Conservation (phyloP, 2,888 invertebrate genomes). For the Tyria jacobaeae region DNA sequence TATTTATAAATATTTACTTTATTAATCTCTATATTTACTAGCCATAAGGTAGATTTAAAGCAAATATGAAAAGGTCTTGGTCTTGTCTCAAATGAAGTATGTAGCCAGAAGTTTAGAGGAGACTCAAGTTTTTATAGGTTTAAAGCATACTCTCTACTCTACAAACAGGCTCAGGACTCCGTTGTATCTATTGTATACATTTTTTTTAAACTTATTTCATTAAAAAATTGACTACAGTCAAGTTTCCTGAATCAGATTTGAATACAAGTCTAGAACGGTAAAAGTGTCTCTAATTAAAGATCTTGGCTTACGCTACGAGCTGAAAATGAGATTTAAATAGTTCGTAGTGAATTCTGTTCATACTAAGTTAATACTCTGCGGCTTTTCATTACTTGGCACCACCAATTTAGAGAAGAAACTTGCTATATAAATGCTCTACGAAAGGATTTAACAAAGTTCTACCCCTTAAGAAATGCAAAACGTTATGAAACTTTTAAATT, state of each 20-base stretch:
- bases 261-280: conserved; percentile 21
- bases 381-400: conserved; percentile 8
- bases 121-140: no score
- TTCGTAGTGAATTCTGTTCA: neutral
- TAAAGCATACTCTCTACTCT: no score
- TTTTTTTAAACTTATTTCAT: neutral
- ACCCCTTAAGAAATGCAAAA: neutral
- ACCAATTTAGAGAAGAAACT: neutral
- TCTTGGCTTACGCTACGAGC: conserved; percentile 13
- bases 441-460: neutral
- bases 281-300: conserved; percentile 19
- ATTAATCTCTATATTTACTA: no score
- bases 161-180: no score
- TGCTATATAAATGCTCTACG: neutral
- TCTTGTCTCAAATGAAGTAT: no score
- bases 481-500: neutral
- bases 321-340: conserved; percentile 22
- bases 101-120: no score
- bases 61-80: no score
- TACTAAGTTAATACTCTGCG: conserved; percentile 3
- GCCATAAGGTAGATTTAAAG: no score
- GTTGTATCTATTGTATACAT: no score
- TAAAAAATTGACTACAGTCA: neutral
- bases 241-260: conserved; percentile 18
- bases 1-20: no score